Base-by-base conservation (phyloP, 2,888 invertebrate species). In the Scaptomyza reducta region DNA sequence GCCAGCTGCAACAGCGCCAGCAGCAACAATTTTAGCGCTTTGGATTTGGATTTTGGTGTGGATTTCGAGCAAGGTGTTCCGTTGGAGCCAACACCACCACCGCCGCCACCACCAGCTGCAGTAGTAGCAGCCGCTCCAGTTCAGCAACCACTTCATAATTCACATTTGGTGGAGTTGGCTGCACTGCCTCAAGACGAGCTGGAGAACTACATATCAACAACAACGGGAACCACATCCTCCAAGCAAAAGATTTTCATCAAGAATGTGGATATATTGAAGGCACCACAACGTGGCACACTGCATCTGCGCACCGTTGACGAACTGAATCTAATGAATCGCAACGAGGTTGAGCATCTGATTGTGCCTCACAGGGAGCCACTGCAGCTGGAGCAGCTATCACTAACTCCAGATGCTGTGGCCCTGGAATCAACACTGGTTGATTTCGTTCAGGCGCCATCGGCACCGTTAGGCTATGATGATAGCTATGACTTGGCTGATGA, bases 261-360 rank as follows among this genome's bases (percentile, higher is more conserved):
- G 72, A 90, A 90, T 51, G 90, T 90, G 3, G 89, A 90, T 40
- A 89, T 90, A 7, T 35, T 91, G 9, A 90, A 89, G 70, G 85
- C 89, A n/a, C 90, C 90, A 7, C 84, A 89, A 11, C 80, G 89
- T 3, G 89, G 89, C n/a, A 90, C 90, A 0, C 67, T 92, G 1
- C 92, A 92, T 60, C 79, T 92, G 27, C 89, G 92, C 22, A 92
- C 92, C 0, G 92, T 92, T 0, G 92, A 92, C 50, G 92, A 92
- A 68, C 70, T 92, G 13, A 92, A 92, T 75, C 75, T 92, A 33
- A 91, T 92, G 90, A 91, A 91, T 41, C 89, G 90, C 58, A 91
- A 88, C 56, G 91, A 92, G 53, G 91, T 92, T 18, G 90, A 91
- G 74, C 90, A 90, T 61, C 65, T 91, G 11, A 90, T 91, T 49